Evolutionary conservation across 1,140 invertebrate species (phyloP).

Genomic region (Drosophila obscura): DNA sequence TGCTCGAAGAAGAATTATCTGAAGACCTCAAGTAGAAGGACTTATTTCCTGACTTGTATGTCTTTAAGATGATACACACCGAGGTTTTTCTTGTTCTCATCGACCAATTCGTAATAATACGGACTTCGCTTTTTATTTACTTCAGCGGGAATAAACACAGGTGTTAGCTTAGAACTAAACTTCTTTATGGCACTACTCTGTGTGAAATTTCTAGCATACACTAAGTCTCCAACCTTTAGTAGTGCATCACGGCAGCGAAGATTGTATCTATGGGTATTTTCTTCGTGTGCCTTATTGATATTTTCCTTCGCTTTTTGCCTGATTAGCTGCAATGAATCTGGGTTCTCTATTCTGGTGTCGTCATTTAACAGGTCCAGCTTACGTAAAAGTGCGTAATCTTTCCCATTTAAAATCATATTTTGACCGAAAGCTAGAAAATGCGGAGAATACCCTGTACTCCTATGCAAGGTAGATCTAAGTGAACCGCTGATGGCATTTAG

Average conservation of each 20-base stretch:
- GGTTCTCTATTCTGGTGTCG: not conserved
- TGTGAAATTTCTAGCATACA: too few species aligned
- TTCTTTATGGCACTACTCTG: too few species aligned
- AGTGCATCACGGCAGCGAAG: too few species aligned
- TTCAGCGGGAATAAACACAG: too few species aligned
- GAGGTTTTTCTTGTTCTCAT: not conserved
- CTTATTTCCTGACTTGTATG: not conserved
- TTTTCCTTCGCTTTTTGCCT: not conserved
- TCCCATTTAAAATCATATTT: slow-evolving; percentile 23
- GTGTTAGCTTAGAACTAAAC: too few species aligned
- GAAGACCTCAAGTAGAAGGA: not conserved
- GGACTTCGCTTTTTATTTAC: not conserved
- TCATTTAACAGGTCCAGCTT: slow-evolving; percentile 9
- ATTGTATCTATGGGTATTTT: slow-evolving; percentile 9
- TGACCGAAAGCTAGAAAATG: slow-evolving; percentile 18
- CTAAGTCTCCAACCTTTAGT: too few species aligned
- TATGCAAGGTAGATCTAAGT: too few species aligned
- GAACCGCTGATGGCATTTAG: too few species aligned
- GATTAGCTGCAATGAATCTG: not conserved
- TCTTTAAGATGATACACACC: not conserved
- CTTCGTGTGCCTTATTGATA: not conserved
- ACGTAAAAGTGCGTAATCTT: slow-evolving; percentile 8
- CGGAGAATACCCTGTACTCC: slow-evolving; percentile 19
- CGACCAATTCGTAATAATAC: not conserved
- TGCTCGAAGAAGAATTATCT: too few species aligned